These are phyloP conservation scores for Cephus rjabovi DNA, from an alignment of 2,888 invertebrate genomes.

Conservation along the genomic window DNA sequence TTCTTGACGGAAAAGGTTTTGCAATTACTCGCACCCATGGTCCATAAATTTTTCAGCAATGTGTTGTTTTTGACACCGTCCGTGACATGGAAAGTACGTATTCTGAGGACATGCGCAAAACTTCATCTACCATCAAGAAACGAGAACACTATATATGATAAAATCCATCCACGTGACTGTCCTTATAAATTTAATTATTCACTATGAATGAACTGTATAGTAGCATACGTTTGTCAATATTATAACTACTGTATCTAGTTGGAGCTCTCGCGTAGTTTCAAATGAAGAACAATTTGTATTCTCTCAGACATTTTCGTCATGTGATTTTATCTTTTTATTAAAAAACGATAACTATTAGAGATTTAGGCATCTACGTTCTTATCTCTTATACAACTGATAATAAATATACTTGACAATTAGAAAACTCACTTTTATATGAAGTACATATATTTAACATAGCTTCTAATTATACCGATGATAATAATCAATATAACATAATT, in stretches of 20 bases:
- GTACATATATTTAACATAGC: not conserved
- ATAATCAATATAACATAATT: not conserved
- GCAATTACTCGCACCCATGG: conserved; percentile 45
- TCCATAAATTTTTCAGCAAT: conserved; percentile 7
- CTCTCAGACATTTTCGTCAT: not conserved
- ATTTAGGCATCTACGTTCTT: not conserved
- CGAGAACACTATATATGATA: not conserved
- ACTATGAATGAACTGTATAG: not conserved
- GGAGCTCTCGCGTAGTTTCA: not conserved
- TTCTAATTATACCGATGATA: not conserved
- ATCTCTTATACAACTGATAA: not conserved
- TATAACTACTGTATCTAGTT: not conserved
- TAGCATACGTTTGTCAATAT: not conserved
- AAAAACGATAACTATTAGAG: not conserved
- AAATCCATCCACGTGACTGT: not conserved
- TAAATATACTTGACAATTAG: not conserved
- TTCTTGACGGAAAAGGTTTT: conserved; percentile 46
- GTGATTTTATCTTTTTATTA: not conserved
- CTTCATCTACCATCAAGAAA: not conserved
- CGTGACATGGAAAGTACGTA: not conserved
- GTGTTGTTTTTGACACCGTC: not conserved
- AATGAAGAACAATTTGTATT: not conserved
- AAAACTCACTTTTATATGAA: not conserved
- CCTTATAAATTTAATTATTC: not conserved
- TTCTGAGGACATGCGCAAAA: not conserved